Conservation (phyloP, 2,797 vertebrate species). For the Alectoris magna region DNA sequence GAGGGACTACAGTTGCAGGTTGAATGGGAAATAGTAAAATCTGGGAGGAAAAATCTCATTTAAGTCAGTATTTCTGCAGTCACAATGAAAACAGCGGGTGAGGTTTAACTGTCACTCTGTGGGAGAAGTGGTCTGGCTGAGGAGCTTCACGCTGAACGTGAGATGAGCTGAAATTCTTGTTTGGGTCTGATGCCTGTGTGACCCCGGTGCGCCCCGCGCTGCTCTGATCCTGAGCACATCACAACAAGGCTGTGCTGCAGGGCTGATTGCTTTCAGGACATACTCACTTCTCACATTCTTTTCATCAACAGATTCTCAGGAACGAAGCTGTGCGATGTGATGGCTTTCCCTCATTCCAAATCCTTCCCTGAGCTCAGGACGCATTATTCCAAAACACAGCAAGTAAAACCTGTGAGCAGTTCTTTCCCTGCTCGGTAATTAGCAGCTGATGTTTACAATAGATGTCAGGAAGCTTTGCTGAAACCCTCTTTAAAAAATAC, state of each 20-base stretch:
- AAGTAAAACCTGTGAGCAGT: background rate
- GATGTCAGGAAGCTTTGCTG: background rate
- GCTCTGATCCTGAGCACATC: background rate
- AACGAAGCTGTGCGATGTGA: fast-evolving
- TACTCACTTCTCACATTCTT: too few relatives aligned
- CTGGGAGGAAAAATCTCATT: background rate
- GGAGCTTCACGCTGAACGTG: background rate
- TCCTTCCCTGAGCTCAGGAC: background rate
- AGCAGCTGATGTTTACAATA: background rate
- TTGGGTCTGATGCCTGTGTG: fast-evolving
- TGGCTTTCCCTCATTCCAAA: background rate
- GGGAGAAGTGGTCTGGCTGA: background rate
- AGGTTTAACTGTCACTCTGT: background rate
- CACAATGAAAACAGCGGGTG: background rate
- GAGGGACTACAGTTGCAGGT: background rate
- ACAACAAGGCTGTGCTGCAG: background rate
- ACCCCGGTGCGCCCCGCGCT: background rate
- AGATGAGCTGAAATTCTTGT: background rate
- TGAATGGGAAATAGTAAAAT: background rate
- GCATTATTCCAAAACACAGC: background rate
- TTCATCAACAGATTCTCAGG: background rate
- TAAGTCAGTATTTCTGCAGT: background rate
- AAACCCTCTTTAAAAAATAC: background rate
- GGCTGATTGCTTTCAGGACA: background rate
- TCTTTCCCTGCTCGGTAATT: background rate